A percentile compares a stretch with the other conserved stretches of the same genome.
phyloP scores from a whole-genome alignment of 2,797 vertebrate species.

The Dicrostonyx torquatus region DNA sequence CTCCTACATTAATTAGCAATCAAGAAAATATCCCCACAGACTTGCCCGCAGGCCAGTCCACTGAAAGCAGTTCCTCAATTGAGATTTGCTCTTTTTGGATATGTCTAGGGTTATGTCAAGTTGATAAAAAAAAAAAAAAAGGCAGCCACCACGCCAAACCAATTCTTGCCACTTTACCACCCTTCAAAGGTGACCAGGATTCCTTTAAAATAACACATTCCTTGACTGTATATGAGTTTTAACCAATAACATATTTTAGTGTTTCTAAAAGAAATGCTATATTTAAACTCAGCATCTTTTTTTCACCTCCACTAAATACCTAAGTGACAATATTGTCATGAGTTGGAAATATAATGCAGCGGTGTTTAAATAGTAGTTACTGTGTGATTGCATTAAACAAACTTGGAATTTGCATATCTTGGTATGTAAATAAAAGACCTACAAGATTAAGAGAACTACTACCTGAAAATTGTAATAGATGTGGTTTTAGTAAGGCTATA shows the following conservation, averaged over 20 bases:
- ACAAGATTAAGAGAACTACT: not conserved
- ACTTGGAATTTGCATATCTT: slow-evolving; percentile 21
- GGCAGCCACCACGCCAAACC: not conserved
- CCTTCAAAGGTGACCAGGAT: slow-evolving; percentile 39
- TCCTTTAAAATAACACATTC: not conserved
- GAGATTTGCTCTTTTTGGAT: not conserved
- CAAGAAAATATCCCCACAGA: not conserved
- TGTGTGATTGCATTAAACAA: not conserved
- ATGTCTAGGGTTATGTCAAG: not conserved
- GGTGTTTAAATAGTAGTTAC: not conserved
- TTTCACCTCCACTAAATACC: not conserved
- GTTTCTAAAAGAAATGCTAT: slow-evolving; percentile 44
- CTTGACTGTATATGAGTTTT: not conserved
- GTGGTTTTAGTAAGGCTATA: not conserved
- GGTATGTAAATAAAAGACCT: slow-evolving; percentile 39
- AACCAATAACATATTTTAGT: not conserved
- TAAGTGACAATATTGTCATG: not conserved
- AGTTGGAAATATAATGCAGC: slow-evolving; percentile 45
- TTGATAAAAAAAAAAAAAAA: not conserved
- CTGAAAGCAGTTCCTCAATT: not conserved
- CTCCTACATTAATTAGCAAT: not conserved
- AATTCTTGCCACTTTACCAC: not conserved
- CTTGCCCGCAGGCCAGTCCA: not conserved
- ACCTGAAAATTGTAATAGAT: not conserved
- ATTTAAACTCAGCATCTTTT: slow-evolving; percentile 19